Evolutionary conservation across 2,888 invertebrate species (phyloP).

Genomic region (Orchesella flavescens): DNA sequence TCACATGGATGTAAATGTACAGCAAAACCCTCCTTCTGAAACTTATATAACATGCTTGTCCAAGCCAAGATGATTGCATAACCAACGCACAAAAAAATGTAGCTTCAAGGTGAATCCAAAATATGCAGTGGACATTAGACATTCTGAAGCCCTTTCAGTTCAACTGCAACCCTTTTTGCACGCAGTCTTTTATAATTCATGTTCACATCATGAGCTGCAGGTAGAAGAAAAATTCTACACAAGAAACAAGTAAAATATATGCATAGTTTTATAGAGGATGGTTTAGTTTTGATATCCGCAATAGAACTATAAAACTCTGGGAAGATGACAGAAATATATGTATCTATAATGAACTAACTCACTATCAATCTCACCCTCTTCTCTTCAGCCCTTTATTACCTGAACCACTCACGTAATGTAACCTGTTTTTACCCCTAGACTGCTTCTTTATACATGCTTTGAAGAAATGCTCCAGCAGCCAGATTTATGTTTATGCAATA

Average conservation of each 20-base stretch:
- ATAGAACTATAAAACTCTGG: neutral
- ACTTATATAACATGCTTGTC: neutral
- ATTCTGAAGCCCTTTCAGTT: conserved; percentile 35
- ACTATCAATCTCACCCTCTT: conserved; percentile 3
- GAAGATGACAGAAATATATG: neutral
- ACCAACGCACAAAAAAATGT: neutral
- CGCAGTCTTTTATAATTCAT: neutral
- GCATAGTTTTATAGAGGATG: neutral
- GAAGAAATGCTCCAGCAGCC: neutral
- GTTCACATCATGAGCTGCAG: neutral
- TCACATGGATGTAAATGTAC: neutral
- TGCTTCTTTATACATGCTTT: neutral
- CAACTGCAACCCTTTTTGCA: neutral
- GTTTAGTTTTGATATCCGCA: too few relatives aligned
- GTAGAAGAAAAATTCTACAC: neutral
- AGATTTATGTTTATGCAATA: neutral
- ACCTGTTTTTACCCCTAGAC: conserved; percentile 11
- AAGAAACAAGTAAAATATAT: neutral
- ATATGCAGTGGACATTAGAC: neutral
- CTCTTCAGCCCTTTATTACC: conserved; percentile 21
- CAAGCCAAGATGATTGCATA: conserved; percentile 1
- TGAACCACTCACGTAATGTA: conserved; percentile 19
- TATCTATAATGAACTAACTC: neutral
- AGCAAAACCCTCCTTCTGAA: neutral
- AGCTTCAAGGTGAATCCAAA: conserved; percentile 20